Base-by-base conservation (phyloP, 2,888 invertebrate species). In the Mesopsocus fuscifrons region DNA sequence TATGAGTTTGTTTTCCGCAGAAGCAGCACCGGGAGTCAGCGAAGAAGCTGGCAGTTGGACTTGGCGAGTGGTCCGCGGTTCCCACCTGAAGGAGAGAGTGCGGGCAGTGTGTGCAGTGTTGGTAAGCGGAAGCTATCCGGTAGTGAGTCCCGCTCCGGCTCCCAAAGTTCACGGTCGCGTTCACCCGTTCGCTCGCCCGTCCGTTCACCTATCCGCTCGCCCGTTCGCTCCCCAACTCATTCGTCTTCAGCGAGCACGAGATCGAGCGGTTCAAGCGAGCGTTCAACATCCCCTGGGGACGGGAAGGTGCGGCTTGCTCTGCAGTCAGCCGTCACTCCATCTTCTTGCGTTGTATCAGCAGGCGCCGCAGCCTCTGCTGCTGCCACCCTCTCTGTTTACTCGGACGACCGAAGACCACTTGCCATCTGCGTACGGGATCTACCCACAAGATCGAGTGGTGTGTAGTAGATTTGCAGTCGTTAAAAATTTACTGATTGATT, bases 361-460 rank as follows among this genome's bases (percentile, higher is more conserved):
- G 54, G 8, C 26, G 46, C 52, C n/a, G 47, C 52, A 22, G 53
- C 53, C 47, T 50, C 53, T 26, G 54, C 52, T 46, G 55, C 52
- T 47, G 47, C 51, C 40, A 55, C 53, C 44, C 54, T 52, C 17
- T 52, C 53, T 33, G 53, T 54, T 35, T 72, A 74, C 61, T 69
- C 68, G 45, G 72, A 79, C 52, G 79, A 80, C 54, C 69, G 77
- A 53, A 71, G 85, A 57, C 85, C 87, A 46, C 64, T 87, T 55
- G 88, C 87, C 50, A 87, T 89, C 59, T 87, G 88, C 66, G 88
- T 91, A 53, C 74, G 83, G 57, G 89, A 89, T 66, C 69, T 91
- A 56, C 89, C 89, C 50, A 74, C 81, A 49, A 72, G 89, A 54
- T 89, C 88, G 54, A 64, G 65, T 53, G 65, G 65, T 62, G 53